Evolutionary conservation across 2,888 invertebrate species (phyloP), one percentile per base, ranked within the genome.

Genomic region (Entomobrya multifasciata): DNA sequence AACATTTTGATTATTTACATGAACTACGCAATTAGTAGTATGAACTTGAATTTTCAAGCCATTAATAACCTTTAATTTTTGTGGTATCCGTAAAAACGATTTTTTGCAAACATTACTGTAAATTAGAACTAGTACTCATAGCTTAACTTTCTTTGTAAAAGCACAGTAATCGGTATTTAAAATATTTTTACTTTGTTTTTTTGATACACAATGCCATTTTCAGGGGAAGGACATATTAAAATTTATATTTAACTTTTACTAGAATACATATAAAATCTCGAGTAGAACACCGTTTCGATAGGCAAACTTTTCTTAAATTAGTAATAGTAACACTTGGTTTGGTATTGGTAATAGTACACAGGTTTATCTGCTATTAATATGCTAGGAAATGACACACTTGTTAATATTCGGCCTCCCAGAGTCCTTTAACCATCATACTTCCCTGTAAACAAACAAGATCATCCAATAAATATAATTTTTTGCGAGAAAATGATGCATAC

Each of bases 381-480:
- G 80, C 86, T 86, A 86, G 72, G 86, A 86, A 41, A 86, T 86
- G 74, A 86, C 67, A 65, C 86, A 86, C 55, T 81, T 86, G 36
- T 81, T 86, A 20, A 81, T 78, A 78, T 27, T 78, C 62, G 82
- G 88, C 74, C 80, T 78, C 10, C 72, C 74, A 27, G 87, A 72
- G n/a, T 83, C 83, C 74, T 74, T 78, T 74, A 87, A 84, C 83
- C 87, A 87, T 90, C 89, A 90, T 81, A 90, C 90, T 78, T 90
- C 90, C 62, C 90, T 90, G 87, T 60, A 89, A 87, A 81, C 0
- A 47, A 52, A 74, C 62, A 49, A 76, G 55, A 86, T 72, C 17
- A 15, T 4, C 11, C 30, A 44, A 30, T 1, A n/a, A n/a, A n/a
- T n/a, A n/a, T n/a, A n/a, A n/a, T n/a, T n/a, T 1, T 30, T 62